Evolutionary conservation across 2,888 invertebrate species (phyloP).

Genomic region (Caenorhabditis afra): DNA sequence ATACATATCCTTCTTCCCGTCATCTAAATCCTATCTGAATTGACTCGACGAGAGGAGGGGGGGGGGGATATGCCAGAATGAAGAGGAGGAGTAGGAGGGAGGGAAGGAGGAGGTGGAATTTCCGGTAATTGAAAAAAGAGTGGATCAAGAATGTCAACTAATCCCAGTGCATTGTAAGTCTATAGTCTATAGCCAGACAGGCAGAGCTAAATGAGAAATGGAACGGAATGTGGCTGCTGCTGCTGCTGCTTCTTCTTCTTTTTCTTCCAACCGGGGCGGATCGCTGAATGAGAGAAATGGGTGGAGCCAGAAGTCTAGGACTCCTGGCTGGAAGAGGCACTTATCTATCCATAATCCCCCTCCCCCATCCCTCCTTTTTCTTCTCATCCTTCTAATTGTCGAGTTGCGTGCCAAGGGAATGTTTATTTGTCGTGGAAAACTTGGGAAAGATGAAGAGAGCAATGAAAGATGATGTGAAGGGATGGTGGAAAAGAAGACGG

Average conservation of each 20-base stretch:
- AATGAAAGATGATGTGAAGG: slow-evolving; percentile 17
- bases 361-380: too few species aligned
- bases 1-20: too few species aligned
- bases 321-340: slow-evolving; percentile 6
- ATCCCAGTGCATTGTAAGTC: slow-evolving; percentile 16
- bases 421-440: slow-evolving; percentile 9
- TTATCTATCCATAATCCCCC: slow-evolving; percentile 40
- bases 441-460: neutral
- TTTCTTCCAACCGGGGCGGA: neutral
- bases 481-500: neutral
- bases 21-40: too few species aligned
- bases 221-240: too few species aligned
- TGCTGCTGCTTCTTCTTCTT: too few species aligned
- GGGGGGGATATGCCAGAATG: too few species aligned
- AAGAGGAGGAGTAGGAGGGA: too few species aligned
- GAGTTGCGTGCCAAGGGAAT: slow-evolving; percentile 49
- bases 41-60: too few species aligned
- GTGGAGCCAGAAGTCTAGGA: slow-evolving; percentile 32
- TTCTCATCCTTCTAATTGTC: slow-evolving; percentile 19
- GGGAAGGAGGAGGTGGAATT: neutral
- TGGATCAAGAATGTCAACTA: neutral
- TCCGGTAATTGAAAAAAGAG: neutral
- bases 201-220: too few species aligned
- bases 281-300: slow-evolving; percentile 7
- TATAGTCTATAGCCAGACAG: neutral